phyloP scores from a whole-genome alignment of 2,797 vertebrate species.

The Mallotus villosus region DNA sequence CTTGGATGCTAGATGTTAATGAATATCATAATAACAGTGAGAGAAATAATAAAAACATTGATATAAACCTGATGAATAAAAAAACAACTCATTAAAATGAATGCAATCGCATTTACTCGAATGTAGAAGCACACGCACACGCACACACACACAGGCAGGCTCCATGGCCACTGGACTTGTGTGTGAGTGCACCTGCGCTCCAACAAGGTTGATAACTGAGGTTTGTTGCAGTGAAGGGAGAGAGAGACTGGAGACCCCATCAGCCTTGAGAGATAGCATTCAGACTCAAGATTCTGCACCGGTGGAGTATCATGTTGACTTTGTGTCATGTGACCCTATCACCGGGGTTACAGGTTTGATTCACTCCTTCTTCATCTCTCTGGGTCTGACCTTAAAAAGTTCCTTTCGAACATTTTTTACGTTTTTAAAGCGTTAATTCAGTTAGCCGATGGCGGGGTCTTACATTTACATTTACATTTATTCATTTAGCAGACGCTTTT shows the following conservation, averaged over 20 bases:
- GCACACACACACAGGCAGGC: background rate
- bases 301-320: too few species aligned
- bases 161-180: background rate
- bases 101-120: background rate
- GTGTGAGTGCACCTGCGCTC: constrained; percentile 6
- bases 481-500: too few species aligned
- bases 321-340: too few species aligned
- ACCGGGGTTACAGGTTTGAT: too few species aligned
- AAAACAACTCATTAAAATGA: too few species aligned
- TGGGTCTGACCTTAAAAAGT: too few species aligned
- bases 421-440: too few species aligned
- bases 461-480: too few species aligned
- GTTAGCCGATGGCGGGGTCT: too few species aligned
- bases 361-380: too few species aligned
- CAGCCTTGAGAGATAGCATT: constrained; percentile 39
- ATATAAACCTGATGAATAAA: background rate
- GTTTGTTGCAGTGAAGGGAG: constrained; percentile 16
- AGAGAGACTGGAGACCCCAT: constrained; percentile 22
- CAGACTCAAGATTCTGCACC: too few species aligned
- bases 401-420: too few species aligned
- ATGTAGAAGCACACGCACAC: background rate
- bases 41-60: background rate
- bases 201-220: constrained; percentile 8
- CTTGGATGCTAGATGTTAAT: background rate
- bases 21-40: background rate